These are phyloP conservation scores for Halcyon senegalensis DNA, from an alignment of 2,113 vertebrate genomes.

Conservation along the genomic window DNA sequence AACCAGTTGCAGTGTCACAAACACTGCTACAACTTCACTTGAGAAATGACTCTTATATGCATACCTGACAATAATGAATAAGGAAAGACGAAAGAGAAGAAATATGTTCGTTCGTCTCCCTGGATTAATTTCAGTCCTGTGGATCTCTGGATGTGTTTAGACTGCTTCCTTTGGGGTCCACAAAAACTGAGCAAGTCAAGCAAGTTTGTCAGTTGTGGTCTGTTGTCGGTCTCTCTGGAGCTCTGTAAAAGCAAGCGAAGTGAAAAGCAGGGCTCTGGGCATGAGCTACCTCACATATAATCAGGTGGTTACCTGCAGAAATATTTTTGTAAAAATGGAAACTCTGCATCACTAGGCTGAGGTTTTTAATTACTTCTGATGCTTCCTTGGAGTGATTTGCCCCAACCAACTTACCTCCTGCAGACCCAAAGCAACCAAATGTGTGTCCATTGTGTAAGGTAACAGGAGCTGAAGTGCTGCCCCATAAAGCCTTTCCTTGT, in stretches of 20 bases:
- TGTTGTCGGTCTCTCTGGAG: not conserved
- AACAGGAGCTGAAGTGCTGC: not conserved
- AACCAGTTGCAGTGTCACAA: not conserved
- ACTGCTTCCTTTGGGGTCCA: not conserved
- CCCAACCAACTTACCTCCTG: not conserved
- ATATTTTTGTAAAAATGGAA: not conserved
- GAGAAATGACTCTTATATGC: accelerated
- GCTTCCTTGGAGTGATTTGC: not conserved
- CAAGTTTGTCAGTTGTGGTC: not conserved
- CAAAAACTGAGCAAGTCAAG: not conserved
- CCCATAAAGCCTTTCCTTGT: accelerated
- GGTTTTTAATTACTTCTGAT: not conserved
- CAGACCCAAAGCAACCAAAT: not conserved
- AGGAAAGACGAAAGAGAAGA: not conserved
- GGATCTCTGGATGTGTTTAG: not conserved
- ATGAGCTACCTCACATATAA: accelerated
- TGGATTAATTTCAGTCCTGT: not conserved
- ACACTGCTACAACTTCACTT: not conserved
- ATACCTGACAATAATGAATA: not conserved
- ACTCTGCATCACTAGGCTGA: not conserved
- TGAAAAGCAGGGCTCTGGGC: not conserved
- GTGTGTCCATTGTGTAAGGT: accelerated
- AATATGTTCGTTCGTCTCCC: not conserved
- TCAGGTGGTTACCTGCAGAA: not conserved
- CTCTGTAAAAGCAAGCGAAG: not conserved